Base-by-base conservation (phyloP, 2,888 invertebrate genomes). In the Andrena marginata region DNA sequence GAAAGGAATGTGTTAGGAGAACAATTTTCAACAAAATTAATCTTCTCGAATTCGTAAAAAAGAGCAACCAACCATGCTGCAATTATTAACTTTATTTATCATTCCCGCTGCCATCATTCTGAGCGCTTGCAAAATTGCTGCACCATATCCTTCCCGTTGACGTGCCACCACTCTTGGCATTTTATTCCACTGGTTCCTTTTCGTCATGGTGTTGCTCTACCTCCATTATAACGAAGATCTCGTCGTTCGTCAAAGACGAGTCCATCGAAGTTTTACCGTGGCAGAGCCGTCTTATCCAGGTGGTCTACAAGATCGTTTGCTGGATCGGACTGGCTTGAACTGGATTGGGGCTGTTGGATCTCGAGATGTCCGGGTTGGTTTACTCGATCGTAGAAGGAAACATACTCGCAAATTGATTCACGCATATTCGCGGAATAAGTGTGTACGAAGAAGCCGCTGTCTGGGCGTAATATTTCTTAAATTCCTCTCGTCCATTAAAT, bases 261-360 rank as follows among this genome's bases (percentile, higher is more conserved):
- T 70, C 35, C 20, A 71, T 69, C 71, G 72, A 76, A 48, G 74
- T 82, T 70, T 74, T 62, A 64, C 65, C 54, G 71, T 42, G 26
- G 48, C 8, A 42, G 62, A 80, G 60, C 63, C 59, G 70, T 42
- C 62, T 76, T 80, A 86, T 88, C 88, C 92, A 92, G 91, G 87
- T 89, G 87, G 86, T 85, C 85, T 82, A 81, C 84, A 85, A 81
- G 88, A 86, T 67, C 64, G 33, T 85, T 77, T 71, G 80, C 84
- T 84, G 89, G 89, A 87, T 92, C 76, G 29, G 80, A 89, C 92
- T 90, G 92, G 92, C 87, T 91, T 84, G 82, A 92, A 92, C 92
- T 92, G 92, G 92, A 89, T 92, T 82, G 77, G 77, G 78, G 91
- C 92, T 90, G 92, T 91, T 92, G 85, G 72, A 91, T 90, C 92